These are phyloP conservation scores for Muntiacus muntjak DNA, from an alignment of 2,113 vertebrate genomes.

Conservation along the genomic window DNA sequence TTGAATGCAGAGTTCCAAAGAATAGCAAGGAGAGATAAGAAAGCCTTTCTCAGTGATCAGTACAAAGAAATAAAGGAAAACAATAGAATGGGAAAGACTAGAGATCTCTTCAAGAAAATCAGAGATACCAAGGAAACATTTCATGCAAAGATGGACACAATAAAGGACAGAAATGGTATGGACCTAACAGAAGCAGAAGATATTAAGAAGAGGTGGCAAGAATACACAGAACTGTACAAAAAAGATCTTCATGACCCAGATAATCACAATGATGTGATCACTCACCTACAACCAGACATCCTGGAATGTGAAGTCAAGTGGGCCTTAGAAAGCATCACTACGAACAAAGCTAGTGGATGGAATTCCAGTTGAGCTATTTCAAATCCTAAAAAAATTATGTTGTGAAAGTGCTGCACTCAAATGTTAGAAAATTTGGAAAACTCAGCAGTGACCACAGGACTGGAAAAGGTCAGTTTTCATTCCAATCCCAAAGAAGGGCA, in stretches of 20 bases:
- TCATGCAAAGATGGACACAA: neutral
- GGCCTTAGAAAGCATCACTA: no score
- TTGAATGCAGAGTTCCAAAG: neutral
- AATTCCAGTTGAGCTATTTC: no score
- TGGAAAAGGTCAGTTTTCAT: no score
- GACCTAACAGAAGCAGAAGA: neutral
- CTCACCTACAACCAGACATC: no score
- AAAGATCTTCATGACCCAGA: fast-evolving
- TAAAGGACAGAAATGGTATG: neutral
- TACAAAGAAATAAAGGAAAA: neutral
- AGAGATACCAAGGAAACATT: neutral
- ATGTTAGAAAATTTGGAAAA: no score
- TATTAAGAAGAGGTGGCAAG: neutral
- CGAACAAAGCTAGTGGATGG: no score
- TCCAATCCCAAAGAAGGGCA: neutral
- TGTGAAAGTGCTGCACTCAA: no score
- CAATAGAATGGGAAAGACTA: neutral
- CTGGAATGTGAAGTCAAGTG: no score
- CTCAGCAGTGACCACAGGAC: no score
- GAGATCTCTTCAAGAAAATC: neutral
- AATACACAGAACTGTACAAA: neutral
- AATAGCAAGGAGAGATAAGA: neutral
- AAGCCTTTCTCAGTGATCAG: neutral
- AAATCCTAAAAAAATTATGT: no score
- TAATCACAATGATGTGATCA: neutral